Conservation (phyloP, 2,113 vertebrate species). For the Mohoua ochrocephala region DNA sequence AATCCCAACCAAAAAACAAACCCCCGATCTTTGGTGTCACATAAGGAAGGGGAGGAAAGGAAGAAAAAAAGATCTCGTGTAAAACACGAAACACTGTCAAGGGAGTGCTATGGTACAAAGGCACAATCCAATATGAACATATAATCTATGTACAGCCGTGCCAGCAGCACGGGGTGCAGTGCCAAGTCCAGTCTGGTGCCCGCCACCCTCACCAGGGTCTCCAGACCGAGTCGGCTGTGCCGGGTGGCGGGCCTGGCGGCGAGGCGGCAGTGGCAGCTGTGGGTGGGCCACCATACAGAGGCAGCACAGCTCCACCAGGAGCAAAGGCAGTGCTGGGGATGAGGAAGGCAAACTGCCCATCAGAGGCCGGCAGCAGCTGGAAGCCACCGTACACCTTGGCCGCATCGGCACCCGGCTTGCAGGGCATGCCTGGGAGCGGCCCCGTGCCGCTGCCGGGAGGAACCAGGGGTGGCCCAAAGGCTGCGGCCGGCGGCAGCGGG, state of each 20-base stretch:
- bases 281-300: constrained; percentile 80
- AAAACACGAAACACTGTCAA: constrained; percentile 84
- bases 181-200: constrained; percentile 21
- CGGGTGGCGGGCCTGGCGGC: constrained; percentile 61
- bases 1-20: background rate
- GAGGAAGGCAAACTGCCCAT: constrained; percentile 97
- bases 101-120: constrained; percentile 88
- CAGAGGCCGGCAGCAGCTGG: constrained; percentile 93
- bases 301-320: constrained; percentile 84
- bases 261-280: constrained; percentile 56
- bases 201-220: constrained; percentile 86
- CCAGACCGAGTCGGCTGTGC: constrained; percentile 92
- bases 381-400: constrained; percentile 92
- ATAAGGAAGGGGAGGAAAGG: background rate
- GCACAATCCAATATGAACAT: constrained; percentile 97
- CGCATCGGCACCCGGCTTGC: constrained; percentile 81
- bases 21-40: constrained; percentile 56
- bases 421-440: constrained; percentile 82
- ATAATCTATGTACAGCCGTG: constrained; percentile 65
- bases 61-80: constrained; percentile 70
- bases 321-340: constrained; percentile 91
- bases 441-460: constrained; percentile 77
- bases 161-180: constrained; percentile 27
- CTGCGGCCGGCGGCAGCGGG: constrained; percentile 76
- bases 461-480: constrained; percentile 89